Base-by-base conservation (phyloP, 2,888 invertebrate species). In the Lypha dubia region DNA sequence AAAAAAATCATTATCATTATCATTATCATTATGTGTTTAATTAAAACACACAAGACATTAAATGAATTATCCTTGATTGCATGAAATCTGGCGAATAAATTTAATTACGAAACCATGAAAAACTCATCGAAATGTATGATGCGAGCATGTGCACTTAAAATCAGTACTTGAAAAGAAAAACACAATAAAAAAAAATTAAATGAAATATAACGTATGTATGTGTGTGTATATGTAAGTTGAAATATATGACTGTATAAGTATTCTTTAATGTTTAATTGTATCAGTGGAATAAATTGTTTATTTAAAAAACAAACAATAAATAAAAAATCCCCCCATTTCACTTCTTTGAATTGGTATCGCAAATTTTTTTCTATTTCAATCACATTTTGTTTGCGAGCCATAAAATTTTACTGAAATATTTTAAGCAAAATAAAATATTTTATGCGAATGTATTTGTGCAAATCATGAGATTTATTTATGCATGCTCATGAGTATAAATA, bases 101-200 rank as follows among this genome's bases (percentile, higher is more conserved):
- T 70, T 38, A 51, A 68, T 53, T 15, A 24, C 8, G n/a, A 41
- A 41, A 11, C 35, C 53, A 56, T 70, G 11, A 22, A 70, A 70
- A 41, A 1, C 22, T n/a, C 24, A 38, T 17, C 24, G 9, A 53
- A 24, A 22, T 53, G 53, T n/a, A 6, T 41, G 1, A 49, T 22
- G 32, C 22, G 15, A 20, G 0, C 7, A 53, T 49, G 13, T 53
- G 15, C 17, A 49, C 8, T 49, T 49, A 24, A 53, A 24, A 8
- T n/a, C n/a, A n/a, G n/a, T n/a, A n/a, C n/a, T n/a, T n/a, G n/a
- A n/a, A n/a, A n/a, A n/a, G n/a, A n/a, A n/a, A n/a, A n/a, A n/a
- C n/a, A 22, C 22, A 62, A 62, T 2, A 41, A 15, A 0, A 41
- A 35, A 17, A 62, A 62, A 15, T 22, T 1, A 44, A 62, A 6